Evolutionary conservation across 1,140 invertebrate species (phyloP), one percentile per base, ranked within the genome.

Genomic region (Phenacoccus solenopsis): DNA sequence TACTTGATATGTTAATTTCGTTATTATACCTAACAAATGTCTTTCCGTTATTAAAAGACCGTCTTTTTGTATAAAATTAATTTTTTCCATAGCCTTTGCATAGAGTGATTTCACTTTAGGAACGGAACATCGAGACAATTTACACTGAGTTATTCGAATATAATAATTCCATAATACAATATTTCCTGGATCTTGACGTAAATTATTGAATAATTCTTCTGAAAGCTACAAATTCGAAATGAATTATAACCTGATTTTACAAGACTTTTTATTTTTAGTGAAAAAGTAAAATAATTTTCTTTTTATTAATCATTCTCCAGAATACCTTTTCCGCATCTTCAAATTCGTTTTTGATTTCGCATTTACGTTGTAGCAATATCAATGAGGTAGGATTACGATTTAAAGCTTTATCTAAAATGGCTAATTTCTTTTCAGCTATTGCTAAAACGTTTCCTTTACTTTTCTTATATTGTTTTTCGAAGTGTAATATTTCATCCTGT

Each of bases 321-420:
- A 38, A 20, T 59, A 59, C 59, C 20, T 64, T 64, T 25, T 64
- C 59, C 2, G 25, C 22, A 25, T 64, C 25, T 5, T 16, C 12
- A 64, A 64, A 16, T 16, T 27, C 22, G 16, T 27, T 64, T 64
- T 25, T 25, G 4, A 64, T 64, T 10, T 64, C 25, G 59, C 13
- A 64, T 64, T 64, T 64, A 10, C 59, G 25, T 13, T 25, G 9
- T 5, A 64, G 21, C 25, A 64, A 64, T 5, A 3, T 4, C 16
- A 25, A 24, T 10, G 59, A 81, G 49, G 79, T 73, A 27, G 76
- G 73, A 78, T 86, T 85, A 61, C 76, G 73, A 35, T 77, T 76
- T 13, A 86, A 75, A 9, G 81, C 84, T 76, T 82, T 83, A 67
- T 86, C 80, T 16, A 84, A 73, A 67, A 86, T 85, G 0, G 80